These are phyloP conservation scores for Hyles euphorbiae DNA, from an alignment of 1,140 invertebrate species.

Conservation along the genomic window DNA sequence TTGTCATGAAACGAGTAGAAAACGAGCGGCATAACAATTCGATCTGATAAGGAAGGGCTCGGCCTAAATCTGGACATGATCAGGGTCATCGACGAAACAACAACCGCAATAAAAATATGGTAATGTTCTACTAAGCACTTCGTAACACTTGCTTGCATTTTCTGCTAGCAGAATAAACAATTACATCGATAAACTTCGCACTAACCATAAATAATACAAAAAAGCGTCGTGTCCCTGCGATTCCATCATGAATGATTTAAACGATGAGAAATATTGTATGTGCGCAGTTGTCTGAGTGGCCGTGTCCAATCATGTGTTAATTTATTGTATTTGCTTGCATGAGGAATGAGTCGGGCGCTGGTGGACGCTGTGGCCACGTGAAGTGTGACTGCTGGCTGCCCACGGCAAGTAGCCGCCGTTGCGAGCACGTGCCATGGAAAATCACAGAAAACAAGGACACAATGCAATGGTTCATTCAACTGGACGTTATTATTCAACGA, in stretches of 20 bases:
- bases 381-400: slow-evolving; percentile 13
- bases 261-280: slow-evolving; percentile 30
- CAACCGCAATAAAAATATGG: slow-evolving; percentile 66
- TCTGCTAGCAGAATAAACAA: neutral
- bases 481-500: slow-evolving; percentile 70
- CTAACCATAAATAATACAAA: neutral
- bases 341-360: slow-evolving; percentile 28
- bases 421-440: slow-evolving; percentile 61
- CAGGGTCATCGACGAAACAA: slow-evolving; percentile 51
- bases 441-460: slow-evolving; percentile 74
- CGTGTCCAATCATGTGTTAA: slow-evolving; percentile 33
- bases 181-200: neutral
- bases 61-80: slow-evolving; percentile 31
- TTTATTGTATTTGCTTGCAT: slow-evolving; percentile 38
- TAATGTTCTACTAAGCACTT: slow-evolving; percentile 61
- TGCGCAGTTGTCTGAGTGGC: slow-evolving; percentile 29
- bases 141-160: slow-evolving; percentile 32
- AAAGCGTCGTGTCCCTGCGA: neutral
- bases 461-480: slow-evolving; percentile 74
- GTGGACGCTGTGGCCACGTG: slow-evolving; percentile 18
- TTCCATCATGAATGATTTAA: too few relatives aligned
- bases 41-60: slow-evolving; percentile 41
- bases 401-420: slow-evolving; percentile 6
- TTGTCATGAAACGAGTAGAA: slow-evolving; percentile 6
- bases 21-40: slow-evolving; percentile 6